These are phyloP conservation scores for Lissonota sp. DNA, from an alignment of 2,888 invertebrate species.

Conservation along the genomic window DNA sequence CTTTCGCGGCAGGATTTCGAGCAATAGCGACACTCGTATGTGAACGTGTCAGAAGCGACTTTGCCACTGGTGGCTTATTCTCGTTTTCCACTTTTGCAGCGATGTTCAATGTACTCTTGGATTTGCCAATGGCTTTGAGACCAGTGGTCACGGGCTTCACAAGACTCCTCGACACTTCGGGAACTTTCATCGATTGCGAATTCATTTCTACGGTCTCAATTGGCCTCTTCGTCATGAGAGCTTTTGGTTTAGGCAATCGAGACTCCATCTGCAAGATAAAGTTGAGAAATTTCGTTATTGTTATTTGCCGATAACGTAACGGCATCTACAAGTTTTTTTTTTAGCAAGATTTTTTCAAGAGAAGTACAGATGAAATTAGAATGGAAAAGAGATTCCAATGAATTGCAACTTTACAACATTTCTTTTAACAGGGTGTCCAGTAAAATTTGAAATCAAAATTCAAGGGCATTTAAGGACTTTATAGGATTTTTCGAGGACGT, in stretches of 20 bases:
- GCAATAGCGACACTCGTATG: slow-evolving; percentile 72
- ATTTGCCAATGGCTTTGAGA: slow-evolving; percentile 63
- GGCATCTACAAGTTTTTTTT: no score
- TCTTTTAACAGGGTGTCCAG: no score
- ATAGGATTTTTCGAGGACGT: no score
- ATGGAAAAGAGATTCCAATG: no score
- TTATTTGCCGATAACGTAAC: no score
- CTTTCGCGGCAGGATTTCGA: slow-evolving; percentile 34
- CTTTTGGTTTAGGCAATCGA: slow-evolving; percentile 83
- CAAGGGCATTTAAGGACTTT: no score
- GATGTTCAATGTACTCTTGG: slow-evolving; percentile 69
- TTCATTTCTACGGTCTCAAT: slow-evolving; percentile 66
- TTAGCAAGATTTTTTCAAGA: no score
- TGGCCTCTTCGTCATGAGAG: slow-evolving; percentile 61
- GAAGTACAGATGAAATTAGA: no score
- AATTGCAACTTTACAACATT: no score
- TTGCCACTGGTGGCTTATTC: slow-evolving; percentile 70
- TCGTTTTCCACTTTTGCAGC: slow-evolving; percentile 70
- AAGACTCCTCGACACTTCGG: slow-evolving; percentile 27
- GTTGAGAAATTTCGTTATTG: background rate
- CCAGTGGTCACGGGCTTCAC: slow-evolving; percentile 12
- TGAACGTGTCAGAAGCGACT: slow-evolving; percentile 68
- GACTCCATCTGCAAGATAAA: slow-evolving; percentile 84
- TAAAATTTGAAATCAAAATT: no score
- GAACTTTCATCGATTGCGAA: slow-evolving; percentile 49